Evolutionary conservation across 2,113 vertebrate genomes (phyloP).

Genomic region (Bambusicola thoracicus): DNA sequence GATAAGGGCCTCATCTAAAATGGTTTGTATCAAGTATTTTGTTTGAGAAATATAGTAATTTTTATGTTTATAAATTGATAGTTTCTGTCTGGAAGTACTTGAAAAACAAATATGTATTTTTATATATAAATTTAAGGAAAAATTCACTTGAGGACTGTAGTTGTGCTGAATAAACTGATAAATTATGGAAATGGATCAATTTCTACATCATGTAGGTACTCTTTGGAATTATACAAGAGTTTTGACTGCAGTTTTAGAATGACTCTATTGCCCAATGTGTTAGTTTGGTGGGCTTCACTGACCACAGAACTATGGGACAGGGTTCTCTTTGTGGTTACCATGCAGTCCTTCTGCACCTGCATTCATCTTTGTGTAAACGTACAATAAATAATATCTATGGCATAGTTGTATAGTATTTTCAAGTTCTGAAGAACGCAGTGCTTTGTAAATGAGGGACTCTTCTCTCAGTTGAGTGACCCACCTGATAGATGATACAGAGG

Average conservation of each 20-base stretch:
- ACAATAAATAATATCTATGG: background rate
- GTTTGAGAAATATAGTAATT: background rate
- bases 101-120: background rate
- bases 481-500: background rate
- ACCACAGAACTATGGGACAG: background rate
- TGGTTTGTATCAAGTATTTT: background rate
- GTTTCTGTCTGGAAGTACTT: background rate
- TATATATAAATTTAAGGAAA: conserved; percentile 15
- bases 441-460: background rate
- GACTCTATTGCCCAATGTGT: background rate
- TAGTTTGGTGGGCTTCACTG: background rate
- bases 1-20: background rate
- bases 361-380: background rate
- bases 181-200: background rate
- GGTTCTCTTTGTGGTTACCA: background rate
- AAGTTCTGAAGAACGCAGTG: background rate
- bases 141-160: background rate
- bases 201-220: background rate
- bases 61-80: background rate
- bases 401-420: background rate
- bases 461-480: background rate
- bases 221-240: background rate
- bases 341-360: background rate
- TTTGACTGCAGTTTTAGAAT: background rate
- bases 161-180: conserved; percentile 20